Conservation (phyloP, 2,797 vertebrate species). For the Urosaurus nigricauda region DNA sequence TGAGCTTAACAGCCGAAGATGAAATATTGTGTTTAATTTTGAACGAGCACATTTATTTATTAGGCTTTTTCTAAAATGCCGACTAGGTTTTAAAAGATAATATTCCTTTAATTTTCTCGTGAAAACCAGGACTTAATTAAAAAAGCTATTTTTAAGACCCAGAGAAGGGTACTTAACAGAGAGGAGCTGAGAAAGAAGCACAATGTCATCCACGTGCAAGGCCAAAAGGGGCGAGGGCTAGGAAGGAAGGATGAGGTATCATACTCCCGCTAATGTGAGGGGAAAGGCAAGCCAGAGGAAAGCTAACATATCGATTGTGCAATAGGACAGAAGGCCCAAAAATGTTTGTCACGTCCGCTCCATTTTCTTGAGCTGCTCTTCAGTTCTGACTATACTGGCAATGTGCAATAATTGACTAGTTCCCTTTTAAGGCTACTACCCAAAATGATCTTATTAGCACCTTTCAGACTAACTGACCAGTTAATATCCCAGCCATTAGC, state of each 20-base stretch:
- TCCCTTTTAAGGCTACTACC: not conserved
- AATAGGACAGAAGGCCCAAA: not conserved
- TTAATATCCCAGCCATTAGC: no score
- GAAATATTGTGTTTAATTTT: constrained; percentile 72
- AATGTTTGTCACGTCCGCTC: no score
- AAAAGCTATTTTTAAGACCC: constrained; percentile 61
- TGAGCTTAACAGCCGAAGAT: constrained; percentile 68
- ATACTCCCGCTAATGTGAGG: not conserved
- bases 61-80: constrained; percentile 67
- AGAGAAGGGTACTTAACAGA: constrained; percentile 51
- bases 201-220: not conserved
- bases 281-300: not conserved
- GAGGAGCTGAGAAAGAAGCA: not conserved
- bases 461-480: no score
- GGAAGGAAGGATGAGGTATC: constrained; percentile 19
- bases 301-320: not conserved
- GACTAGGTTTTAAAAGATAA: constrained; percentile 70
- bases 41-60: constrained; percentile 66
- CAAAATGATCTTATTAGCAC: not conserved
- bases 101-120: constrained; percentile 70
- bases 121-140: constrained; percentile 72
- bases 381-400: not conserved
- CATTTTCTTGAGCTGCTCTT: not conserved
- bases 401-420: not conserved
- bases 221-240: not conserved